Base-by-base conservation (phyloP, 2,888 invertebrate genomes). In the Papilio demoleus region DNA sequence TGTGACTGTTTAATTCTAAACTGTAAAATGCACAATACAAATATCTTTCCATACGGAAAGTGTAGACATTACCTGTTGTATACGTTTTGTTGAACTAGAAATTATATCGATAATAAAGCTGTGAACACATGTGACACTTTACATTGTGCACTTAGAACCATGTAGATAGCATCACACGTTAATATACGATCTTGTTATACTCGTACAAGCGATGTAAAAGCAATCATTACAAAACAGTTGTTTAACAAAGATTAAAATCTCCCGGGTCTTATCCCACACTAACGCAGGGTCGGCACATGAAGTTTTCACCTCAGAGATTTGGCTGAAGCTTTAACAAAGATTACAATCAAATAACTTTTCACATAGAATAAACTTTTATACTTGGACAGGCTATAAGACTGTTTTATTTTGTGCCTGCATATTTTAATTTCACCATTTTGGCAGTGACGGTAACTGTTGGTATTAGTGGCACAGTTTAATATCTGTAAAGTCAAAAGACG, bases 91-190 rank as follows among this genome's bases (percentile, higher is more conserved):
- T 68, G 12, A 22, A 62, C 22, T n/a, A 59, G 65, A 24, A 66
- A 62, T 62, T 62, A 53, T 67, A 56, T 62, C 56, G 56, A 62
- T 34, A 56, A 62, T 67, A 62, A 67, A 67, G 67, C 17, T 50
- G 40, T 60, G 40, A 38, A 50, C 61, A 50, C 61, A 60, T 61
- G 36, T 31, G 65, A 36, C 65, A 45, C 0, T 42, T 42, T 42
- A 56, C 38, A 6, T 40, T 17, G 53, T 27, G n/a, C 53, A 53
- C 24, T 50, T 27, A 27, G 53, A n/a, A n/a, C n/a, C 53, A 53
- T 12, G 38, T 56, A 42, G 40, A 22, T 40, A 61, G 17, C 61
- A 61, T 40, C 24, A 42, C 27, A 40, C 36, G 17, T 24, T n/a
- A 53, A 27, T 11, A 5, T 24, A 50, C 14, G 40, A 22, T 61